These are phyloP conservation scores for Carettochelys insculpta DNA, from an alignment of 2,113 vertebrate species.

Conservation along the genomic window DNA sequence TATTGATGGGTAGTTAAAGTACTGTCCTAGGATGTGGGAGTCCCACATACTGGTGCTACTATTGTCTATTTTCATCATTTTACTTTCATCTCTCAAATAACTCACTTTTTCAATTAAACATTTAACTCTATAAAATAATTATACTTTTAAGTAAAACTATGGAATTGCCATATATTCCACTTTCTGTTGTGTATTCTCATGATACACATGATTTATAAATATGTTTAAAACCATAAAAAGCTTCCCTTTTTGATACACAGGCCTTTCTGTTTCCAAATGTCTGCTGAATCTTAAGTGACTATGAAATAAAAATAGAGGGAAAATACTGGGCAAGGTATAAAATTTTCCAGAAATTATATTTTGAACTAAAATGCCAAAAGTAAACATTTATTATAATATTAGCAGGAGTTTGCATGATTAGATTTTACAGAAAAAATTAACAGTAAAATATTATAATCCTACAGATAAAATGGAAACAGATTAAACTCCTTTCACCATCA, in stretches of 20 bases:
- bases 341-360: not conserved
- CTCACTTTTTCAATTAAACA: not conserved
- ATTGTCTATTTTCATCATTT: not conserved
- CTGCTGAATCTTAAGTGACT: not conserved
- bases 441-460: not conserved
- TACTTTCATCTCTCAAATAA: not conserved
- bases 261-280: not conserved
- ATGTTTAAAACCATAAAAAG: not conserved
- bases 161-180: not conserved
- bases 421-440: not conserved
- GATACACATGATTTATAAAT: not conserved
- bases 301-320: not conserved
- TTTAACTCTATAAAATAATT: rapidly evolving
- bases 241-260: rapidly evolving
- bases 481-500: not conserved
- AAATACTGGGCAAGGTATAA: not conserved
- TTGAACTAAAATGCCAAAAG: not conserved
- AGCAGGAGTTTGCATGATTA: not conserved
- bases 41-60: not conserved
- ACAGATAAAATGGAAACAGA: not conserved
- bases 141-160: rapidly evolving
- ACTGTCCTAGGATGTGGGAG: not conserved
- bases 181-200: not conserved
- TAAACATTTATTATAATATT: not conserved
- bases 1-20: not conserved